phyloP scores from a whole-genome alignment of 2,113 vertebrate species.

The Calidris pugnax region DNA sequence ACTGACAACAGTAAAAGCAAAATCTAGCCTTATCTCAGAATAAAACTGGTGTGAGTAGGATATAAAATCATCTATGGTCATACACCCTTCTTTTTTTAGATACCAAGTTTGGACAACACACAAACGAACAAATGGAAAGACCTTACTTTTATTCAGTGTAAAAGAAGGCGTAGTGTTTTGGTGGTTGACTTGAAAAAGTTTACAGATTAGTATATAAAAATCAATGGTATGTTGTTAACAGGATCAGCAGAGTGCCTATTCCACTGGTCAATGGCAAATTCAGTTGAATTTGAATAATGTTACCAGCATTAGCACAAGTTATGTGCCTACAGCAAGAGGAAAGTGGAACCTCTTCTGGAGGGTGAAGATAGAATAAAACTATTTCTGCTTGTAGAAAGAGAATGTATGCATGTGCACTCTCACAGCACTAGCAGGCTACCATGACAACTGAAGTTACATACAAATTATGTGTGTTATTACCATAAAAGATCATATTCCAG shows the following conservation, averaged over 20 bases:
- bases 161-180: neutral
- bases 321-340: neutral
- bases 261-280: neutral
- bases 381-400: neutral
- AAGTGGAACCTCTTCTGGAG: neutral
- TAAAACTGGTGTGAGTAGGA: neutral
- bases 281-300: neutral
- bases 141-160: neutral
- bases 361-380: neutral
- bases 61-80: neutral
- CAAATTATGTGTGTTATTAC: neutral
- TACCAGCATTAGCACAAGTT: neutral
- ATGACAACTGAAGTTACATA: neutral
- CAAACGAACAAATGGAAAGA: neutral
- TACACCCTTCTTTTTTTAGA: neutral
- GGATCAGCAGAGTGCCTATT: neutral
- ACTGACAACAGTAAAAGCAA: neutral
- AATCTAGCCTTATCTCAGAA: neutral
- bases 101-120: neutral
- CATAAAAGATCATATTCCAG: neutral
- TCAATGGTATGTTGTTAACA: neutral
- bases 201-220: neutral
- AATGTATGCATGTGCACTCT: rapidly evolving
- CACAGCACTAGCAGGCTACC: slow-evolving; percentile 10
- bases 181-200: neutral